A percentile compares a stretch with the other conserved stretches of the same genome.
Evolutionary conservation across 2,797 vertebrate genomes (phyloP).

Genomic region (Psittacula echo): DNA sequence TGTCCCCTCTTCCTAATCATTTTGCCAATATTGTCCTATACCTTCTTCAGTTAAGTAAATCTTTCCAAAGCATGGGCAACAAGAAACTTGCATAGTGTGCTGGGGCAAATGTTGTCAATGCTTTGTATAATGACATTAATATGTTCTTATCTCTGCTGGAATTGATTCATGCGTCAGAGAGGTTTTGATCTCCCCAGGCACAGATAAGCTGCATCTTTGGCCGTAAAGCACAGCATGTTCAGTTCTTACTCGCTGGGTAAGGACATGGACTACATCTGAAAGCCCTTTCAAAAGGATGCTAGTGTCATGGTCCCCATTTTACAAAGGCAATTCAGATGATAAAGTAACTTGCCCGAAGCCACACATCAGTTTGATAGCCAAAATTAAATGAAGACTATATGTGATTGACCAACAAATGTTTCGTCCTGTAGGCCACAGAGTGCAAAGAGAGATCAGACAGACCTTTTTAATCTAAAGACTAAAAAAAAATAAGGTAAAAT

Average conservation of each 20-base stretch:
- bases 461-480: neutral
- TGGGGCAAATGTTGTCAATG: neutral
- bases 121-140: conserved; percentile 1
- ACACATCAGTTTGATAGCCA: neutral
- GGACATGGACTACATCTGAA: neutral
- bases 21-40: neutral
- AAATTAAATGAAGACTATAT: neutral
- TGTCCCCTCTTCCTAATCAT: neutral
- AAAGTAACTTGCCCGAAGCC: neutral
- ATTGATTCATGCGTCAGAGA: neutral
- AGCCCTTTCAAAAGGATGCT: neutral
- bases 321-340: neutral
- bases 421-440: neutral
- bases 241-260: neutral
- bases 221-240: neutral
- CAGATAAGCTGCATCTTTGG: neutral
- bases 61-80: neutral
- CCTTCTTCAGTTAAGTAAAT: neutral
- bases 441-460: neutral
- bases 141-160: conserved; percentile 15
- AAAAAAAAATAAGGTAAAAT: neutral
- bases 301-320: neutral
- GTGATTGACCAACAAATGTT: neutral
- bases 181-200: conserved; percentile 22
- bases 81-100: neutral